Base-by-base conservation (phyloP, 2,797 vertebrate genomes). In the Liasis olivaceus region DNA sequence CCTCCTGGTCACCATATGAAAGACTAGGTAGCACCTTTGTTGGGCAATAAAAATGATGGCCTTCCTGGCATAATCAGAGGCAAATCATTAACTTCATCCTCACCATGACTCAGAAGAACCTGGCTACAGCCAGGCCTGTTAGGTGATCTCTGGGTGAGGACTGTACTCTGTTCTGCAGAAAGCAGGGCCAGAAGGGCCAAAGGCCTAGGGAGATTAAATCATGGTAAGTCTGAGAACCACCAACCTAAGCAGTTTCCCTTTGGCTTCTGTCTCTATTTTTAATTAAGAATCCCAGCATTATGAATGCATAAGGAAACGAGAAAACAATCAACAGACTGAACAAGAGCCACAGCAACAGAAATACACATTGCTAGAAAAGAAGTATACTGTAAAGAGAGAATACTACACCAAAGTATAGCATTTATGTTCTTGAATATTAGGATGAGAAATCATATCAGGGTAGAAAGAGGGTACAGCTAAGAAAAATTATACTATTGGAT, bases 31-130 rank as follows among this genome's bases (percentile, higher is more conserved):
- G 87, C 87, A 84, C 28, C 81, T 87, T 93, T 86, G 89, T 87
- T 86, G 72, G 89, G 56, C 77, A 86, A 86, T 87, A 47, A 89
- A 93, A 93, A 36, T 9, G 11, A 86, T 89, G 54, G 87, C 63
- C 56, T 91, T 56, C 77, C 54, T 89, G 14, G 15, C 20, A 64
- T 89, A 91, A 86, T 93, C 92, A 91, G 91, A 89, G 87, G 42
- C 54, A 86, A 85, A 87, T 93, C 87, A 54, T 91, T 86, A 89
- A 87, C 72, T 93, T 69, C 87, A 60, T 51, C n/a, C 26, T 63
- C 63, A 89, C 28, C 36, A 58, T 63, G 59, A 84, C 6, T 90
- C 85, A 12, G 58, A 47, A 56, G 11, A 17, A 56, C 77, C 87
- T 81, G 89, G 62, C 56, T 60, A 36, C 36, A 86, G 87, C 87